Conservation (phyloP, 1,140 invertebrate species). For the Lordiphosa stackelbergi region DNA sequence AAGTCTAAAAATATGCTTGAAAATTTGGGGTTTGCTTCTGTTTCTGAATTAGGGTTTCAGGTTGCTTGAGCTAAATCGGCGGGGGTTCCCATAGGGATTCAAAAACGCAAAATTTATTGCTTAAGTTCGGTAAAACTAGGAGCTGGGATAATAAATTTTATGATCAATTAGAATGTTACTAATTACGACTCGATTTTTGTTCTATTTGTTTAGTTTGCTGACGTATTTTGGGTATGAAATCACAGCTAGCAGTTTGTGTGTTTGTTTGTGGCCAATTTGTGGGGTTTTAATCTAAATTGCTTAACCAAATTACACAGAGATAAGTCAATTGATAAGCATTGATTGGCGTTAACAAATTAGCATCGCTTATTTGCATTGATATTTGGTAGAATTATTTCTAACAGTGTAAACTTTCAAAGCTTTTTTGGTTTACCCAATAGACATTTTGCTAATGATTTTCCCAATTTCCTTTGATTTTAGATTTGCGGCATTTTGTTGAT, state of each 20-base stretch:
- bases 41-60: no score
- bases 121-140: no score
- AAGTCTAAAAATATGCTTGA: no score
- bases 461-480: conserved; percentile 66
- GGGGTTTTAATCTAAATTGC: conserved; percentile 38
- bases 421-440: conserved; percentile 29
- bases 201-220: no score
- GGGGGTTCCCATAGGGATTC: no score
- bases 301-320: conserved; percentile 31
- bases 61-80: no score
- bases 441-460: conserved; percentile 7
- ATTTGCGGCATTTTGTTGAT: conserved; percentile 82
- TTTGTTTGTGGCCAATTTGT: conserved; percentile 13
- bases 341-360: background rate
- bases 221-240: conserved; percentile 19
- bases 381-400: background rate
- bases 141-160: no score
- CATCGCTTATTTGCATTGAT: background rate
- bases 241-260: conserved; percentile 27
- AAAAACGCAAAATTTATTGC: no score
- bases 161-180: no score
- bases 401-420: background rate
- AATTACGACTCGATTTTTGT: no score
- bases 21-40: no score
- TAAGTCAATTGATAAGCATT: conserved; percentile 14